A percentile compares a stretch with the other conserved stretches of the same genome.
phyloP scores from a whole-genome alignment of 1,140 invertebrate species.

The Listronotus oregonensis region DNA sequence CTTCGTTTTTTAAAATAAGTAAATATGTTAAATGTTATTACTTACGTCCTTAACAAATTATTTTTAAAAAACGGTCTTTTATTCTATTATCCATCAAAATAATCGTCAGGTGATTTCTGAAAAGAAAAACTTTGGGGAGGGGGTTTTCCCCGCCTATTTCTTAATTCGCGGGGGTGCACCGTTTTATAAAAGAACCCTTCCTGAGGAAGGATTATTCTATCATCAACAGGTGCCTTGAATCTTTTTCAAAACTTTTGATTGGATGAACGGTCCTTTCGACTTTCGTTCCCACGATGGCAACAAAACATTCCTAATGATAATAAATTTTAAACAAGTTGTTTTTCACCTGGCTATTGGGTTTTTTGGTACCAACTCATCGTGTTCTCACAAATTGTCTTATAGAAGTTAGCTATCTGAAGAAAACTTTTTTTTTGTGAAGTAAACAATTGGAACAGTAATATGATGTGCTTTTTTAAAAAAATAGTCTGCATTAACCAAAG shows the following conservation, averaged over 20 bases:
- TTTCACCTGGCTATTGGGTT: slow-evolving; percentile 4
- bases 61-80: too few relatives aligned
- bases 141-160: not conserved
- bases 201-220: slow-evolving; percentile 16
- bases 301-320: slow-evolving; percentile 6
- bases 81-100: not conserved
- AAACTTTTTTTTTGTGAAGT: too few relatives aligned
- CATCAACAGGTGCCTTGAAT: slow-evolving; percentile 23
- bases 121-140: slow-evolving; percentile 3
- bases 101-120: slow-evolving; percentile 19
- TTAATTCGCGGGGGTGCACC: slow-evolving; percentile 11
- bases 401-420: too few relatives aligned
- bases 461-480: too few relatives aligned
- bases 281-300: slow-evolving; percentile 19
- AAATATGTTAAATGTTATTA: too few relatives aligned
- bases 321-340: slow-evolving; percentile 1
- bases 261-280: slow-evolving; percentile 5
- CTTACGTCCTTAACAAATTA: too few relatives aligned
- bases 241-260: slow-evolving; percentile 16
- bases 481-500: too few relatives aligned
- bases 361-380: too few relatives aligned
- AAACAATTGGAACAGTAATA: too few relatives aligned
- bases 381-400: too few relatives aligned
- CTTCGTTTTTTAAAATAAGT: too few relatives aligned
- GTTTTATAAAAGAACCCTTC: slow-evolving; percentile 22